phyloP scores from a whole-genome alignment of 2,797 vertebrate species.

The Hapalemur alaotrensis region DNA sequence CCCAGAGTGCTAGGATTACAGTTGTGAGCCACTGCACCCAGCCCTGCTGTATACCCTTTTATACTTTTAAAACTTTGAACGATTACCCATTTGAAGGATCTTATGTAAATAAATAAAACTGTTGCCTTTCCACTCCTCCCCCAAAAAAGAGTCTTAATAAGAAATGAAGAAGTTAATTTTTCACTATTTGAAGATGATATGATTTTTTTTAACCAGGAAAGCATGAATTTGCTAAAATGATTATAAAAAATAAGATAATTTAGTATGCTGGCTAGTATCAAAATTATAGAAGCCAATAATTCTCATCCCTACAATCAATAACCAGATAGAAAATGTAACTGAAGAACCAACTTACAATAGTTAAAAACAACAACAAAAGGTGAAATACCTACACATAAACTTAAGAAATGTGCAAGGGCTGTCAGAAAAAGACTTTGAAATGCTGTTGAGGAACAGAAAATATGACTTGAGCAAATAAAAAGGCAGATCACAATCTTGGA shows the following conservation, averaged over 20 bases:
- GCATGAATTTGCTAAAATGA: slow-evolving; percentile 3
- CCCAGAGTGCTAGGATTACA: too few relatives aligned
- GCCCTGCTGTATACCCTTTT: not conserved
- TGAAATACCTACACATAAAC: not conserved
- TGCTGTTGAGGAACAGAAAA: not conserved
- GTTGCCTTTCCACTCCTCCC: not conserved
- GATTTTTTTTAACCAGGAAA: slow-evolving; percentile 29
- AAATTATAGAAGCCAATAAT: not conserved
- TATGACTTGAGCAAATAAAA: not conserved
- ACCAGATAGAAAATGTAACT: not conserved
- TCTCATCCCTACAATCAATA: not conserved
- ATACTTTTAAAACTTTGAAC: not conserved
- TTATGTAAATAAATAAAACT: not conserved
- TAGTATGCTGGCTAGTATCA: not conserved
- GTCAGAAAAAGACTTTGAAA: not conserved
- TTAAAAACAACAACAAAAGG: not conserved
- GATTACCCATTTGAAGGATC: not conserved
- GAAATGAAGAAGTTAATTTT: not conserved
- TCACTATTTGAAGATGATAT: slow-evolving; percentile 20
- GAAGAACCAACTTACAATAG: not conserved
- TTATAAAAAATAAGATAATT: not conserved
- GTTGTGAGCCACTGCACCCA: too few relatives aligned
- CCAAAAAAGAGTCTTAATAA: not conserved
- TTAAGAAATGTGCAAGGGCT: not conserved
- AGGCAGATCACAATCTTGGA: not conserved